These are phyloP conservation scores for Morone chrysops DNA, from an alignment of 2,113 vertebrate genomes.

Conservation along the genomic window DNA sequence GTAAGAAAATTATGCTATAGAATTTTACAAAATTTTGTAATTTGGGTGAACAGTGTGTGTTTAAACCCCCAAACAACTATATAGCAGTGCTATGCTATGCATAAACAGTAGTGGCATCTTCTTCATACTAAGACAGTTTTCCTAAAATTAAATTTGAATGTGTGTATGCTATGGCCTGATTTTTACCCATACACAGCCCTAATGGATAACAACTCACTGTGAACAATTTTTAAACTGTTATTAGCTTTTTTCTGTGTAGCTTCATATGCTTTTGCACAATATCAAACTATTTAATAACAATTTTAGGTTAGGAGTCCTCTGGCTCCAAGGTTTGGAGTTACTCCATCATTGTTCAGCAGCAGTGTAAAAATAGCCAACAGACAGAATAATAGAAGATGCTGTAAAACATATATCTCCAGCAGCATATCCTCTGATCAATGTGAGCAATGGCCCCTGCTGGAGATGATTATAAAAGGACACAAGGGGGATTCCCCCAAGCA, in stretches of 20 bases:
- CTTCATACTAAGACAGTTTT: no score
- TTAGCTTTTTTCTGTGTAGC: neutral
- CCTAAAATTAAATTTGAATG: no score
- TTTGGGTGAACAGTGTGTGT: no score
- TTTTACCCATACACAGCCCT: no score
- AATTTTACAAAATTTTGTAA: no score
- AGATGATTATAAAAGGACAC: conserved; percentile 11
- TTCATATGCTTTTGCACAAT: neutral
- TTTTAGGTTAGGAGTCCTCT: neutral
- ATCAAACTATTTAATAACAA: neutral
- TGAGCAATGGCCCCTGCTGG: conserved; percentile 6
- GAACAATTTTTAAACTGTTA: neutral
- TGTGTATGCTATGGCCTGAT: no score
- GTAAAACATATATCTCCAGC: conserved; percentile 1
- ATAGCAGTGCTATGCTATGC: no score
- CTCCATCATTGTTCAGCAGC: neutral
- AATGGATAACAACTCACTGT: neutral
- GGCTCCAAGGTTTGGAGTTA: no score
- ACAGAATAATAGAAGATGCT: neutral
- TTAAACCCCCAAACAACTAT: no score
- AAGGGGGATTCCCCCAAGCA: conserved; percentile 39
- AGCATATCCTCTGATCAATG: conserved; percentile 18
- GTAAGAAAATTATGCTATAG: no score
- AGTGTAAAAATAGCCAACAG: conserved; percentile 2
- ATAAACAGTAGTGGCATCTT: no score